Conservation (phyloP, 2,888 invertebrate genomes). For the Zaprionus obscuricornis region DNA sequence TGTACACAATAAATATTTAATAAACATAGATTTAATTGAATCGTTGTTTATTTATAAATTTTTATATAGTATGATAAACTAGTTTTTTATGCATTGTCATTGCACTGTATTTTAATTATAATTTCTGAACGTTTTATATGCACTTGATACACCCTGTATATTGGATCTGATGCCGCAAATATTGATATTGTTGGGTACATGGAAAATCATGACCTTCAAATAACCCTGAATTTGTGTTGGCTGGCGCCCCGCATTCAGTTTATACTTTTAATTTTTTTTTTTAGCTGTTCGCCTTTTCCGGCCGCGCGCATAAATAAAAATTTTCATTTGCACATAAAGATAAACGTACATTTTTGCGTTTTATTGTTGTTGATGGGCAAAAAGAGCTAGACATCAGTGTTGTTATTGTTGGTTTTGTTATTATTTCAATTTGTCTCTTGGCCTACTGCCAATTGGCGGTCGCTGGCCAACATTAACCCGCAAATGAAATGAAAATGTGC, state of each 20-base stretch:
- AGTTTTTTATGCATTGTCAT: neutral
- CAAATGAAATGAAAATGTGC: neutral
- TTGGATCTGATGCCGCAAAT: neutral
- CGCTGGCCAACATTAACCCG: neutral
- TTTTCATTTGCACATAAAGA: neutral
- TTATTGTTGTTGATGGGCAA: neutral
- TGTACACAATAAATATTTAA: no score
- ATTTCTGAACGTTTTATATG: neutral
- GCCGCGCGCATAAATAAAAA: neutral
- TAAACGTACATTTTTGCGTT: neutral
- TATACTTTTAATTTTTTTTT: neutral
- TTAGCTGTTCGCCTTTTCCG: constrained; percentile 4
- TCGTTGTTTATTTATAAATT: neutral
- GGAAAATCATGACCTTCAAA: neutral
- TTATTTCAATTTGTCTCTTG: neutral
- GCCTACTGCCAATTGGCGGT: neutral
- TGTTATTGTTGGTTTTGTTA: neutral
- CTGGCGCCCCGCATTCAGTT: neutral
- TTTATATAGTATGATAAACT: neutral
- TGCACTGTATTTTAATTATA: neutral
- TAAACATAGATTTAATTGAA: no score
- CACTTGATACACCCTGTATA: neutral
- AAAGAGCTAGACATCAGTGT: constrained; percentile 3
- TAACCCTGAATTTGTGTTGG: constrained; percentile 47
- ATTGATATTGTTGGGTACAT: neutral